Conservation (phyloP, 2,797 vertebrate genomes). For the Anguilla megastoma region DNA sequence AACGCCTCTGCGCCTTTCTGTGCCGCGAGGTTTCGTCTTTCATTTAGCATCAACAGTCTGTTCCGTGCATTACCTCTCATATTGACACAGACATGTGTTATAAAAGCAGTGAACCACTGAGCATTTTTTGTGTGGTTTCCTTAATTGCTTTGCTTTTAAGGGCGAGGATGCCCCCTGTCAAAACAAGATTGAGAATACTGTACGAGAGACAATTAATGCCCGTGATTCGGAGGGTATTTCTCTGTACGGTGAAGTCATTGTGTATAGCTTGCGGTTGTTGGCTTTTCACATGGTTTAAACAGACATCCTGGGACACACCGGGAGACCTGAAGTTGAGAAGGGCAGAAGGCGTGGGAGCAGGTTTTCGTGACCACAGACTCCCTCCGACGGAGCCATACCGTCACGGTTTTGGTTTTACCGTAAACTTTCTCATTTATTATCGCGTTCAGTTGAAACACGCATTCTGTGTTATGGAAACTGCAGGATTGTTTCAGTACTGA, state of each 20-base stretch:
- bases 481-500: not conserved
- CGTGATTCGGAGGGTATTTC: not conserved
- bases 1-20: not conserved
- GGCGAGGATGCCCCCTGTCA: not conserved
- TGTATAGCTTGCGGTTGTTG: not conserved
- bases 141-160: not conserved
- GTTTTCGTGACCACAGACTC: not conserved
- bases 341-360: not conserved
- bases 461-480: not conserved
- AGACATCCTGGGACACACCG: not conserved
- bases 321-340: not conserved
- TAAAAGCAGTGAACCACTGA: not conserved
- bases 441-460: not conserved
- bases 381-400: not conserved
- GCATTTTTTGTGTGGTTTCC: not conserved
- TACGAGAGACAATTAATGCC: not conserved
- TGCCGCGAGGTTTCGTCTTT: not conserved
- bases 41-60: not conserved
- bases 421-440: constrained; percentile 7
- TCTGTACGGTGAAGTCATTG: not conserved
- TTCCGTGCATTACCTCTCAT: not conserved
- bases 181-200: not conserved
- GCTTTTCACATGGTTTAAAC: not conserved
- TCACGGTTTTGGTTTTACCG: not conserved
- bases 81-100: not conserved